Base-by-base conservation (phyloP, 2,888 invertebrate genomes). In the Chymomyza fuscimana region DNA sequence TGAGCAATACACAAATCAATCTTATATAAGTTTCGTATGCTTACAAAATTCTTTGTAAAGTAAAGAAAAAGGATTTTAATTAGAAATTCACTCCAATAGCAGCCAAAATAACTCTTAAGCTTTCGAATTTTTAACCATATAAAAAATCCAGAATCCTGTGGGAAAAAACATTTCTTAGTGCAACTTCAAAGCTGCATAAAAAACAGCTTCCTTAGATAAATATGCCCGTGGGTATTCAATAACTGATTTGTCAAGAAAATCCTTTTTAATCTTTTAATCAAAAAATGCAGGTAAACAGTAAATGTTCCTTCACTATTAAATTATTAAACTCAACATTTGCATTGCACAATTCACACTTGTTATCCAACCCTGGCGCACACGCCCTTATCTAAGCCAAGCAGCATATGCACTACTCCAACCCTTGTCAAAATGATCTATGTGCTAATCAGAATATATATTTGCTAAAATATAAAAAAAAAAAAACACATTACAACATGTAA, bases 391-490 rank as follows among this genome's bases (percentile, higher is more conserved):
- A 46, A 46, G 32, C 32, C 32, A 32, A 5, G 32, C 32, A 32
- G 7, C 32, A 32, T 32, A 32, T 32, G 32, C 40, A 12, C 10
- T 4, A 25, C 25, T 22, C 25, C 58, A 76, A 73, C 78, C 78
- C 62, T 60, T 76, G 78, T 87, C 87, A 84, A 63, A 78, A 78
- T 87, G 80, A 87, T 87, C 74, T 72, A 82, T 87, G 73, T 63
- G 46, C 76, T 78, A 87, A 87, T 82, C 80, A 71, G 19, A 46
- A 52, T n/a, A 68, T 72, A 67, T 70, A 65, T 54, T 70, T 65
- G 50, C 0, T 12, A 22, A 69, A 64, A 58, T 71, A 50, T 32
- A 29, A 16, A 67, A 16, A 67, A 65, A 60, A 32, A 67, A 61
- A 60, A 25, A 63, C 54, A 51, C 10, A 16, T 54, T 29, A 54